phyloP scores from a whole-genome alignment of 2,797 vertebrate species.

The Vultur gryphus region DNA sequence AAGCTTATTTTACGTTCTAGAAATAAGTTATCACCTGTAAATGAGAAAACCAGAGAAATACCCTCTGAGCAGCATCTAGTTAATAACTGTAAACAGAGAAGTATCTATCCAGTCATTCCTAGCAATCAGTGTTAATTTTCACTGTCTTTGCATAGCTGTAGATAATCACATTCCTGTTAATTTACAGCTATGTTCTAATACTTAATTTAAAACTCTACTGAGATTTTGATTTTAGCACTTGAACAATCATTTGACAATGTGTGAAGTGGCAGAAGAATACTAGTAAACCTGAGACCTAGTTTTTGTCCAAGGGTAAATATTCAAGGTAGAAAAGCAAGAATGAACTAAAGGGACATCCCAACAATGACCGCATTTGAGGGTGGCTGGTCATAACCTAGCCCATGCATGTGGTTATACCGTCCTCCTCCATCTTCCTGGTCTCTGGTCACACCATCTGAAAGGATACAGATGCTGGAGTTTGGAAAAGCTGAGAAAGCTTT shows the following conservation, averaged over 20 bases:
- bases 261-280: not conserved
- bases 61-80: not conserved
- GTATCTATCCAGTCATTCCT: not conserved
- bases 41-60: not conserved
- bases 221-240: not conserved
- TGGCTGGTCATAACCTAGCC: not conserved
- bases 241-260: not conserved
- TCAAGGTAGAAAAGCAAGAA: not conserved
- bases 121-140: constrained; percentile 9
- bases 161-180: constrained; percentile 10
- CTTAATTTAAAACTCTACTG: not conserved
- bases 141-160: not conserved
- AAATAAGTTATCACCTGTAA: not conserved
- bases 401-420: not conserved
- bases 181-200: not conserved
- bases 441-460: not conserved
- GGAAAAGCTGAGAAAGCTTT: not conserved
- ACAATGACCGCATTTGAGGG: not conserved
- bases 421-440: not conserved
- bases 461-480: not conserved
- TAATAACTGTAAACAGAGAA: not conserved
- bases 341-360: not conserved
- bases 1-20: not conserved
- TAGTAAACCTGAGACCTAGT: not conserved
- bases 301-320: not conserved